Evolutionary conservation across 2,888 invertebrate genomes (phyloP), one percentile per base, ranked within the genome.

Genomic region (Salpingus planirostris): DNA sequence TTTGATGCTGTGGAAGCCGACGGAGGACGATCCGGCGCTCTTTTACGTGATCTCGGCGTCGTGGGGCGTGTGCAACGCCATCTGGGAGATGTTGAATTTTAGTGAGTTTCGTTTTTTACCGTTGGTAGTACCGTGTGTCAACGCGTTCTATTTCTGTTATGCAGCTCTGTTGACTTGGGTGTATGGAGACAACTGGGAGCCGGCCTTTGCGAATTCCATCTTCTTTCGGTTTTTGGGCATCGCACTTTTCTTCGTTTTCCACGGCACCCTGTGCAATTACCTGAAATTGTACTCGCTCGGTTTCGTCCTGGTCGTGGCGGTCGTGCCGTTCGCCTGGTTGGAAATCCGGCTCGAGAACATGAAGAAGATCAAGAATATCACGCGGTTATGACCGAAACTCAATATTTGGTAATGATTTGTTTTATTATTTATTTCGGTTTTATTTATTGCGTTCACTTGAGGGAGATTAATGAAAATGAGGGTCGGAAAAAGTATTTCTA

Each of bases 61-160:
- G 0, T 88, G 87, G 87, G 87, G 86, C 10, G 86, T 87, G 2
- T 87, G 87, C 61, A 85, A 86, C 32, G 82, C 84, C 11, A 78
- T 87, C 44, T 88, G 87, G 87, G 86, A 88, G 54, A 83, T 84
- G 33, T 53, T 76, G 18, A 73, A 70, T 65, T 74, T 73, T 33
- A 60, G 65, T 65, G 52, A 60, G 62, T 55, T 18, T 5, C 8
- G 26, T 13, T 2, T 35, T n/a, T n/a, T n/a, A n/a, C n/a, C n/a
- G n/a, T n/a, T n/a, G n/a, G n/a, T n/a, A n/a, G n/a, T n/a, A n/a
- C n/a, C n/a, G n/a, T n/a, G n/a, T 18, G 5, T 18, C 18, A 18
- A 18, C 18, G 5, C 18, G 18, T 18, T 18, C 18, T 8, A 18
- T n/a, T n/a, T n/a, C n/a, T n/a, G n/a, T n/a, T n/a, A n/a, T n/a